Conservation (phyloP, 2,113 vertebrate genomes). For the Noctilio leporinus region DNA sequence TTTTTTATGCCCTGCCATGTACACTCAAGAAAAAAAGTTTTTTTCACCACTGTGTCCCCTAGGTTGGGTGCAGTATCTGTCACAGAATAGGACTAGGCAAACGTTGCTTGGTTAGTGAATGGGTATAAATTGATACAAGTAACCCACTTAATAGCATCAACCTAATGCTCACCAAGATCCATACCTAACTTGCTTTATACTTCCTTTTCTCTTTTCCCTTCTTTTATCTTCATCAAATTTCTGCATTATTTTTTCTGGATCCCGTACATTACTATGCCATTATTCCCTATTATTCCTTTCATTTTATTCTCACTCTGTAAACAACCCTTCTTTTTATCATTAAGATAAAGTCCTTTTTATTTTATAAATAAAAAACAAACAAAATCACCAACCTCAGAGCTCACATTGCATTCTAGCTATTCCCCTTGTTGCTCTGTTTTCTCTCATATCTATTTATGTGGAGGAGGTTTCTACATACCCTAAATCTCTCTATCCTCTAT, state of each 20-base stretch:
- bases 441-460: rapidly evolving
- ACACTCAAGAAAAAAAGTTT: neutral
- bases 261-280: neutral
- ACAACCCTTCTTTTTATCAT: neutral
- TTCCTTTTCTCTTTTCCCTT: neutral
- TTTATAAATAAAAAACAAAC: neutral
- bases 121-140: neutral
- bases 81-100: neutral
- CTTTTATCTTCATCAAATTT: neutral
- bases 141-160: too few species aligned
- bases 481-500: neutral
- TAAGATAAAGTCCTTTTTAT: neutral
- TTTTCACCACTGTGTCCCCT: neutral
- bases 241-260: neutral
- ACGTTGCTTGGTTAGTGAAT: neutral
- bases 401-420: rapidly evolving
- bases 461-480: neutral
- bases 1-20: too few species aligned
- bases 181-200: neutral
- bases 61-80: too few species aligned
- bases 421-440: rapidly evolving
- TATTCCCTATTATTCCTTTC: neutral
- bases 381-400: neutral
- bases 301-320: neutral
- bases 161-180: neutral